phyloP scores from a whole-genome alignment of 2,113 vertebrate genomes.

The Oceanites oceanicus region DNA sequence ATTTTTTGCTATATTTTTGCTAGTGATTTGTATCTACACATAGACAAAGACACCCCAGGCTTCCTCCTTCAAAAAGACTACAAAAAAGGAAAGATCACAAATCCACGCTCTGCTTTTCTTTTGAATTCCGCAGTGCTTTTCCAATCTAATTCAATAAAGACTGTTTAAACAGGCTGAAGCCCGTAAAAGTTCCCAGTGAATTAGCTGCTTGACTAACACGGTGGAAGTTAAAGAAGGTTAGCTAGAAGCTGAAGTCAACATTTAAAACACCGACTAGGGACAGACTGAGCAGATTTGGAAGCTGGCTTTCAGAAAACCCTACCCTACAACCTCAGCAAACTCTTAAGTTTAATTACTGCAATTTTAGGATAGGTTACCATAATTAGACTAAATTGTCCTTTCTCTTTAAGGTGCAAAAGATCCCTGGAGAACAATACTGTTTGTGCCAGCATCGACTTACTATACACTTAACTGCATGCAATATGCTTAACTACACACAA shows the following conservation, averaged over 20 bases:
- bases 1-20: not conserved
- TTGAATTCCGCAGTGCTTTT: not conserved
- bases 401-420: not conserved
- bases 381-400: not conserved
- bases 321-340: not conserved
- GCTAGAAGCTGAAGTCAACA: not conserved
- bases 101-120: not conserved
- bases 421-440: not conserved
- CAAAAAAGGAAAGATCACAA: not conserved
- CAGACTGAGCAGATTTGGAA: not conserved
- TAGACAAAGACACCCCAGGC: not conserved
- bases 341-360: not conserved
- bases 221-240: not conserved
- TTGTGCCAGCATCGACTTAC: not conserved
- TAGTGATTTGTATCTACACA: not conserved
- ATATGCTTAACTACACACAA: not conserved
- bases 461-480: not conserved
- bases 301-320: not conserved
- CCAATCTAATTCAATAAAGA: not conserved
- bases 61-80: not conserved
- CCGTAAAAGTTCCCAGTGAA: not conserved
- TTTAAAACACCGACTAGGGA: not conserved
- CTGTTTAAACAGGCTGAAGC: not conserved
- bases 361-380: not conserved
- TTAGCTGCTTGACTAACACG: not conserved